Conservation (phyloP, 92 coral and sea anemone genomes). For the Siderastrea siderea region DNA sequence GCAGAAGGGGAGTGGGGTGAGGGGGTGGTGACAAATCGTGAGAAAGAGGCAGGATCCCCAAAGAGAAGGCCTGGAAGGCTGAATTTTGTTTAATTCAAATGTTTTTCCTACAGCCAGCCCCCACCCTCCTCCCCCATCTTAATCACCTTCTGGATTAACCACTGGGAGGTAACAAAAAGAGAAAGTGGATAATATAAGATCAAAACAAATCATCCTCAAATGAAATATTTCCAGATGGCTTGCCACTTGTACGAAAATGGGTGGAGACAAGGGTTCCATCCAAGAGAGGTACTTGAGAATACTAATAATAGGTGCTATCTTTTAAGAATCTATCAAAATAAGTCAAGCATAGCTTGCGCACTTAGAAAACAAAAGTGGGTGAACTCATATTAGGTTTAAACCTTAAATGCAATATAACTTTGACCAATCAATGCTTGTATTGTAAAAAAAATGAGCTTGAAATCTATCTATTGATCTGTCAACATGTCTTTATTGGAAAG, state of each 20-base stretch:
- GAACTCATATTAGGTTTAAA: neutral
- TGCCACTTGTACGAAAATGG: too few relatives aligned
- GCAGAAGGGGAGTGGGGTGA: neutral
- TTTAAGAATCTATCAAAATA: neutral
- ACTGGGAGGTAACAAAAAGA: too few relatives aligned
- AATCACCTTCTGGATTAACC: too few relatives aligned
- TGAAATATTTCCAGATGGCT: too few relatives aligned
- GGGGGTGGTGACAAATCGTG: neutral
- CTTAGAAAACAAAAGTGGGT: neutral
- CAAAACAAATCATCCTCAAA: too few relatives aligned
- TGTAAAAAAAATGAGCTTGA: neutral
- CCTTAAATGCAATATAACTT: neutral
- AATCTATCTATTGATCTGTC: too few relatives aligned
- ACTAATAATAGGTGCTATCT: neutral
- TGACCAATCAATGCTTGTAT: too few relatives aligned
- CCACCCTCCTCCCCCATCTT: too few relatives aligned
- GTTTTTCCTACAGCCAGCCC: too few relatives aligned
- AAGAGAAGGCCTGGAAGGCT: neutral
- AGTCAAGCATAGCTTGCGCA: neutral
- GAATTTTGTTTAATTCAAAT: neutral
- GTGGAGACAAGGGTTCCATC: too few relatives aligned
- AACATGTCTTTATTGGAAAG: too few relatives aligned
- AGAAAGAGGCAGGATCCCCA: neutral
- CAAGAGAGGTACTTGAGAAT: neutral
- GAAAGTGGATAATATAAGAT: too few relatives aligned